Base-by-base conservation (phyloP, 2,797 vertebrate genomes). In the Arctocebus calabarensis region DNA sequence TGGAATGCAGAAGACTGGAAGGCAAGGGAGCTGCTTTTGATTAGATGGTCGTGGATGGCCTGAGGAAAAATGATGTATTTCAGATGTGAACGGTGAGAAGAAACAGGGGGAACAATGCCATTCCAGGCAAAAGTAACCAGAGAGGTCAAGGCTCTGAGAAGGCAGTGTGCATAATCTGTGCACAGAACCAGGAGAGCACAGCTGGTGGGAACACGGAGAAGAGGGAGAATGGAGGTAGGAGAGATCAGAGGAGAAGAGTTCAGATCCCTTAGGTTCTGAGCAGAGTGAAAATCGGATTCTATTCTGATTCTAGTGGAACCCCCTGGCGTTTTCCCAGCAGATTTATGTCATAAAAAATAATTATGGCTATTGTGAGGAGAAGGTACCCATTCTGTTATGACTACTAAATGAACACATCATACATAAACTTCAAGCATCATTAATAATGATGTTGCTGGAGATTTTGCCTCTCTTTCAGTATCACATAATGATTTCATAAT, bases 401-500 rank as follows among this genome's bases (percentile, higher is more conserved):
- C 45, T 88, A 59, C 43, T 88, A 45, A 90, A 83, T 93, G 66
- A 87, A 78, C 16, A 66, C 43, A 70, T 83, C 94, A 40, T 57
- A 61, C 84, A 34, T 40, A 85, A 87, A 70, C 32, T 88, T 88
- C 85, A 94, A 57, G 88, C 62, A 88, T 88, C 59, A 77, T 89
- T 90, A 93, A 83, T 79, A 94, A 90, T 88, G 74, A 74, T 74
- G 66, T 91, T 37, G 57, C 70, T 83, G 48, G 66, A 85, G 70
- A 78, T 71, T 68, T 81, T 79, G 16, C 17, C 25, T 78, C 43
- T 68, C 87, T 95, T 91, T 77, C 13, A 87, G 57, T 68, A 45
- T 34, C 77, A 57, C 84, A 85, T 89, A 94, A 93, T 94, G 68
- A 91, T 91, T 71, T 95, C 57, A 75, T 93, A 96, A 91, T 94